Evolutionary conservation across 2,113 vertebrate species (phyloP), one percentile per base, ranked within the genome.

Genomic region (Cheilinus undulatus): DNA sequence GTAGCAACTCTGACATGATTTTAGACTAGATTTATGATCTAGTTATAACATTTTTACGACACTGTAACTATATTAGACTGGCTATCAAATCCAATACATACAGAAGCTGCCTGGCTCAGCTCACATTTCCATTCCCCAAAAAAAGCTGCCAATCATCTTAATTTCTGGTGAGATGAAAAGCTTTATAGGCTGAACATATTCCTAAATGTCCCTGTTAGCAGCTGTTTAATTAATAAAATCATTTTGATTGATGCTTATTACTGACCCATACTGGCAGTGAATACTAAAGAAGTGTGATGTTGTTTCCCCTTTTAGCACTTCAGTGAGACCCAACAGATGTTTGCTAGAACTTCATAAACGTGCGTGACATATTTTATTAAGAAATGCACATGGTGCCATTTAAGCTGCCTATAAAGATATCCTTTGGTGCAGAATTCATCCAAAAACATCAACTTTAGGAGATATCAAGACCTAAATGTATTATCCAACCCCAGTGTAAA

Each of bases 41-140:
- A 19, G 74, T 76, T 80, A 85, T 69, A 60, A 42, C 61, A 57
- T 59, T 69, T 91, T 90, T 82, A 85, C 32, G 67, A 57, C 64
- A 46, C 73, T 57, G 73, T 60, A 66, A 22, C 76, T 67, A 83
- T 82, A 84, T 78, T 82, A 73, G 69, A 75, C 74, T 36, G 43
- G 20, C 50, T 50, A 58, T 88, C 43, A 82, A 77, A 83, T 74
- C 71, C 40, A 64, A 78, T 63, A 72, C 81, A 73, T 45, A 67
- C 42, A 49, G 74, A 69, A 20, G 61, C 75, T 42, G 69, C 59
- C 34, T 27, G 73, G 19, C 26, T 34, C 28, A 46, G 69, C 50
- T 93, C 76, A 83, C 22, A 79, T 90, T 87, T 76, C 87, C 64
- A 71, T 71, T 82, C 49, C 69, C 64, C 69, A 61, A 78, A 81